Conservation (phyloP, 2,797 vertebrate species). For the Sebastes hubbsi region DNA sequence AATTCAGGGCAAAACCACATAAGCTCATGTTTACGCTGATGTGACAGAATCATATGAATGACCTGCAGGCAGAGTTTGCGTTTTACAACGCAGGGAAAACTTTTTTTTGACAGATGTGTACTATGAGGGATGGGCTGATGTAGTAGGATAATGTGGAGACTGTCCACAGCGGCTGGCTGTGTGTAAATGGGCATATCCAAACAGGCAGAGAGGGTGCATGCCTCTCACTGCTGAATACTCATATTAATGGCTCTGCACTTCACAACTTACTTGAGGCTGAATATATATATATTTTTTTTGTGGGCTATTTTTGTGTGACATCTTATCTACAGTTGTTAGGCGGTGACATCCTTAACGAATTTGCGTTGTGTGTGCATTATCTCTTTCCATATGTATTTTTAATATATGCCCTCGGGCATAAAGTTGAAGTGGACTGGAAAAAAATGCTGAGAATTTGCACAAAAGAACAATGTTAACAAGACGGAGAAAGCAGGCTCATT, state of each 20-base stretch:
- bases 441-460: conserved; percentile 81
- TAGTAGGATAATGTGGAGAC: conserved; percentile 40
- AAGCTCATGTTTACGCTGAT: conserved; percentile 66
- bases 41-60: conserved; percentile 43
- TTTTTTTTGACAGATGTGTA: conserved; percentile 72
- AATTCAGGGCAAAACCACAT: conserved; percentile 54
- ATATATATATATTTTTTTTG: conserved; percentile 58
- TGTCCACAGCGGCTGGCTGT: conserved; percentile 57
- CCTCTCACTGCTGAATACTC: conserved; percentile 62
- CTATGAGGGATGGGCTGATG: conserved; percentile 55
- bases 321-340: conserved; percentile 74
- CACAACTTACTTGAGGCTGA: conserved; percentile 56
- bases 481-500: conserved; percentile 83
- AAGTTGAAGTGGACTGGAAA: conserved; percentile 86
- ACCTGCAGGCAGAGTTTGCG: conserved; percentile 33
- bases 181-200: conserved; percentile 71
- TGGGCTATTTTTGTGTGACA: conserved; percentile 68
- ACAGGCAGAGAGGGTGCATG: conserved; percentile 53
- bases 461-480: conserved; percentile 88
- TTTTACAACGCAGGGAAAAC: conserved; percentile 36
- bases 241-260: conserved; percentile 61
- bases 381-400: conserved; percentile 88
- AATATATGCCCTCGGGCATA: conserved; percentile 86
- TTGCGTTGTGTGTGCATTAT: conserved; percentile 84
- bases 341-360: conserved; percentile 82